Base-by-base conservation (phyloP, 1,140 invertebrate genomes). In the Drosophila sp. region DNA sequence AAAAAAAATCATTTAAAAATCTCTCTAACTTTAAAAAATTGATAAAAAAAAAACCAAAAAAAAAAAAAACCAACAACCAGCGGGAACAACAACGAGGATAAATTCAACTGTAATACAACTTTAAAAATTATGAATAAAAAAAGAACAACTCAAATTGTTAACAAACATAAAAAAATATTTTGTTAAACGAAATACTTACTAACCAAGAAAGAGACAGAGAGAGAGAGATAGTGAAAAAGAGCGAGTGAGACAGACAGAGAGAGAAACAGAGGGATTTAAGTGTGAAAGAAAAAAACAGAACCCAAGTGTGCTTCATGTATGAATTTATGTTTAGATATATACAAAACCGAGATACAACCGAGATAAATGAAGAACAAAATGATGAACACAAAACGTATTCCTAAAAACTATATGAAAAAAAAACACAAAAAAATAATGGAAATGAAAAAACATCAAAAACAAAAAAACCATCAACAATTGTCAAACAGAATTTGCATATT, bases 281-380 rank as follows among this genome's bases (percentile, higher is more conserved):
- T 76, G 65, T 60, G 74, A 69, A 75, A 81, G 75, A 78, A 60
- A 50, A 78, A 61, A 84, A 80, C 83, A 74, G 77, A 91, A 89
- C 90, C 90, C 90, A 91, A 91, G 90, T 91, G 90, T 91, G 90
- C 90, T 91, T 91, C 90, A 85, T 81, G 69, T 91, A 89, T 85
- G 81, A 91, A 91, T 91, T 91, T 91, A 89, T 85, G 84, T 90
- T 84, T 79, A 80, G 72, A 86, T 86, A 82, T 82, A 76, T 87
- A 89, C 76, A 87, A 85, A 70, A 47, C 41, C 41, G 41, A 44
- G 10, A 35, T 35, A 35, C 33, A 11, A 38, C 35, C 17, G 17
- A 47, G 44, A 47, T 47, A 47, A 47, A 47, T 47, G 3, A 25
- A 23, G 1, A 50, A 27, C 65, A 70, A 50, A 54, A 38, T 11